Percentiles rank a stretch among this genome's conserved stretches.
phyloP scores from a whole-genome alignment of 2,797 vertebrate species.

The Myoxocephalus aenaeus region DNA sequence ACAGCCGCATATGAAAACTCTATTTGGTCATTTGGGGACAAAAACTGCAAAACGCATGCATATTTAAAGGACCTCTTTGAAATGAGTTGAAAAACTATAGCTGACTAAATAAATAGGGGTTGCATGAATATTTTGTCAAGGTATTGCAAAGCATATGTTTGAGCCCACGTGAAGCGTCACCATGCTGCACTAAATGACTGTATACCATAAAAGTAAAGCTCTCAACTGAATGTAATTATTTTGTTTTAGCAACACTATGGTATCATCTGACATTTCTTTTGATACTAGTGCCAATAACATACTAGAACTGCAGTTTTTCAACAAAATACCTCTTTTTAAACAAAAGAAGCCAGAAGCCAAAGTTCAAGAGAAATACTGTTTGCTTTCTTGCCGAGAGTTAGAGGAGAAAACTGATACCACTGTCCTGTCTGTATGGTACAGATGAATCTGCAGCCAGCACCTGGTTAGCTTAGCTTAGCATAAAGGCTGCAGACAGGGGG shows the following conservation, averaged over 20 bases:
- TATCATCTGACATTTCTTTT: not conserved
- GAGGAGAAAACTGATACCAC: not conserved
- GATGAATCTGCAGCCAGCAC: not conserved
- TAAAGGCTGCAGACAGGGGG: not conserved
- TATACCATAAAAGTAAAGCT: not conserved
- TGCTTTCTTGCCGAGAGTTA: not conserved
- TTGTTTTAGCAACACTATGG: not conserved
- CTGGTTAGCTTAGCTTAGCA: not conserved
- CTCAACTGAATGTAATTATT: not conserved
- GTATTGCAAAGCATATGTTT: constrained; percentile 3
- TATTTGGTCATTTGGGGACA: constrained; percentile 51
- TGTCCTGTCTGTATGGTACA: not conserved
- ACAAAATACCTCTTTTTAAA: not conserved
- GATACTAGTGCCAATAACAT: not conserved
- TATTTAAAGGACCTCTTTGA: constrained; percentile 30
- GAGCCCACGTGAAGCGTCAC: not conserved
- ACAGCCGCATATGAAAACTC: constrained; percentile 46
- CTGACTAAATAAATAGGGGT: constrained; percentile 3
- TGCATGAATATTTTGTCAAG: constrained; percentile 12
- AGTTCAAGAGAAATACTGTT: not conserved
- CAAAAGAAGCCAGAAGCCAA: not conserved
- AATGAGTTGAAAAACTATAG: not conserved
- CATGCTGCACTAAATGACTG: not conserved
- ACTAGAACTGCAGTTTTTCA: not conserved
- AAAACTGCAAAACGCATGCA: constrained; percentile 60